A percentile compares a stretch with the other conserved stretches of the same genome.
Conservation (phyloP, 2,113 vertebrate species). For the Bos javanicus region DNA sequence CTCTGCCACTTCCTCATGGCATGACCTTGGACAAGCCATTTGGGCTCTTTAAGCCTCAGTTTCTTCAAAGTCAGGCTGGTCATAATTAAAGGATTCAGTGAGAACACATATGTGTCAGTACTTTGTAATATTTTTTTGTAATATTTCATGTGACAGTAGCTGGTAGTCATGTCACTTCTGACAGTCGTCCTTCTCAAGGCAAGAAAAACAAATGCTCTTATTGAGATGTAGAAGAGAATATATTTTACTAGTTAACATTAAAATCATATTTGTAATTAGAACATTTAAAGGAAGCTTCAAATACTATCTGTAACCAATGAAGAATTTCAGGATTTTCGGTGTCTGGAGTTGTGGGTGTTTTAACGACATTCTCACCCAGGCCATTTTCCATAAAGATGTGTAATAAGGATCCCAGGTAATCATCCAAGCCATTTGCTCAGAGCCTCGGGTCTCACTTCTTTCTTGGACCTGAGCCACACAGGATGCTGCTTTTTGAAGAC, state of each 20-base stretch:
- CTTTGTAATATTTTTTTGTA: background rate
- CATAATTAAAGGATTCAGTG: background rate
- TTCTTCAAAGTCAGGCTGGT: background rate
- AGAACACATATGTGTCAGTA: background rate
- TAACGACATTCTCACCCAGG: background rate
- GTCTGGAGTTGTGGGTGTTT: background rate
- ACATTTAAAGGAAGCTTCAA: background rate
- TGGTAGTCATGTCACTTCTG: background rate
- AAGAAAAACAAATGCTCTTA: background rate
- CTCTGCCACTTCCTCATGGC: background rate
- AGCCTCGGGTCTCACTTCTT: background rate
- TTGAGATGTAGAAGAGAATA: background rate
- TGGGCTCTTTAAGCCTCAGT: background rate
- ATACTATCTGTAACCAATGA: background rate
- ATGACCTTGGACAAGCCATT: background rate
- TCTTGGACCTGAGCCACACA: background rate
- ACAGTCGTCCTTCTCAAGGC: background rate
- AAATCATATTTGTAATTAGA: background rate
- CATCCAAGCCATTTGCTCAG: background rate
- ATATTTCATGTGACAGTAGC: background rate
- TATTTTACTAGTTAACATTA: background rate
- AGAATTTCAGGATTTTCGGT: background rate
- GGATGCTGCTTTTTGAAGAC: background rate
- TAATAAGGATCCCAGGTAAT: background rate
- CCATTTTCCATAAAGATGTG: background rate